Base-by-base conservation (phyloP, 2,888 invertebrate genomes). In the Tenthredo mesomela region DNA sequence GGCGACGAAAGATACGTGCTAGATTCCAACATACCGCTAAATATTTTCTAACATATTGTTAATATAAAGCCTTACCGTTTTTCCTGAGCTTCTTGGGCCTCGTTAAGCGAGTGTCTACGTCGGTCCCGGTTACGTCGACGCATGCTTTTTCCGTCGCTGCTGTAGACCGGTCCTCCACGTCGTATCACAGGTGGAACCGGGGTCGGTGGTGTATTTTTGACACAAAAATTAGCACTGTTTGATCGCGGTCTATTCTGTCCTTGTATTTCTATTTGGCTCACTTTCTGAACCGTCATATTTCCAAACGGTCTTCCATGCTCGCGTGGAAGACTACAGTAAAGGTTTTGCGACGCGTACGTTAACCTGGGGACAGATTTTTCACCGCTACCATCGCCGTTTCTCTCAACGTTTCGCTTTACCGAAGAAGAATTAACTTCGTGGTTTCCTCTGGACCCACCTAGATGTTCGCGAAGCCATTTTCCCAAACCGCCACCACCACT, bases 391-490 rank as follows among this genome's bases (percentile, higher is more conserved):
- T 61, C 82, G 4, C 33, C 71, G 47, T 80, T 18, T 25, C 61
- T 10, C 40, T 40, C 40, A 21, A 37, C 58, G 77, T 82, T 87
- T 77, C 84, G 85, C 73, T 89, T 90, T 47, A 85, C 82, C 9
- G 85, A 77, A 5, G 89, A 85, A 10, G 87, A 61, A 43, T 87
- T 86, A 40, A 87, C 85, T 54, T 91, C 89, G 54, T 91, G 89
- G 40, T 87, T 87, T 84, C 86, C 87, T 86, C 87, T 90, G 25
- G 88, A 86, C 33, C 91, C 90, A 25, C 91, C 90, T 65, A 93
- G 87, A 88, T 93, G 93, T 29, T 92, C 93, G 7, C 93, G 89
- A n/a, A 93, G 84, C 93, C 93, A 93, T 87, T 92, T 93, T 15
- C 92, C 93, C 78, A 93, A 91, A 77, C 92, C 91, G 33, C 92